A percentile compares a stretch with the other conserved stretches of the same genome.
Evolutionary conservation across 2,113 vertebrate species (phyloP).

Genomic region (Fregata magnificens): DNA sequence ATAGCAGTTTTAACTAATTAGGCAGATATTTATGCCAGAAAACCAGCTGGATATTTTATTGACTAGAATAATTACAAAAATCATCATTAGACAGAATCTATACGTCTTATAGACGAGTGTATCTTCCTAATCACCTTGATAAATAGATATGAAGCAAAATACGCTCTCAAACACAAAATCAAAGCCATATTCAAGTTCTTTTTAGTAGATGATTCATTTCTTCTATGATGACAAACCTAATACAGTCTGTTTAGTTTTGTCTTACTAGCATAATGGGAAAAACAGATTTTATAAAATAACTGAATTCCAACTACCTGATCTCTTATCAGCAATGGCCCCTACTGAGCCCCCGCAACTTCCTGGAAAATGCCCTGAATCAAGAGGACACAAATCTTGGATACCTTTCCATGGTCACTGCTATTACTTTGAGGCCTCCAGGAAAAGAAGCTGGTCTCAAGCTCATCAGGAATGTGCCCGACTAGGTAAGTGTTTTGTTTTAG

Average conservation of each 20-base stretch:
- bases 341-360: conserved; percentile 84
- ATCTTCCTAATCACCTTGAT: neutral
- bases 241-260: neutral
- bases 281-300: neutral
- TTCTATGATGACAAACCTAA: neutral
- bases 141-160: neutral
- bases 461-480: conserved; percentile 81
- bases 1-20: neutral
- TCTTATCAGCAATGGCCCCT: conserved; percentile 71
- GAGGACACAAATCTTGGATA: conserved; percentile 76
- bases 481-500: conserved; percentile 68
- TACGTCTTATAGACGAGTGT: neutral
- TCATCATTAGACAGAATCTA: neutral
- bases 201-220: neutral
- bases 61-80: neutral
- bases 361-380: conserved; percentile 85
- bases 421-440: conserved; percentile 68
- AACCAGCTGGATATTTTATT: neutral
- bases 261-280: neutral
- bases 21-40: neutral
- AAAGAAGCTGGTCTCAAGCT: conserved; percentile 82
- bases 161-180: neutral
- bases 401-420: conserved; percentile 90
- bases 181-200: neutral
- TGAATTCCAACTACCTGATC: neutral